These are phyloP conservation scores for Acleris cristana DNA, from an alignment of 2,888 invertebrate genomes.

Conservation along the genomic window DNA sequence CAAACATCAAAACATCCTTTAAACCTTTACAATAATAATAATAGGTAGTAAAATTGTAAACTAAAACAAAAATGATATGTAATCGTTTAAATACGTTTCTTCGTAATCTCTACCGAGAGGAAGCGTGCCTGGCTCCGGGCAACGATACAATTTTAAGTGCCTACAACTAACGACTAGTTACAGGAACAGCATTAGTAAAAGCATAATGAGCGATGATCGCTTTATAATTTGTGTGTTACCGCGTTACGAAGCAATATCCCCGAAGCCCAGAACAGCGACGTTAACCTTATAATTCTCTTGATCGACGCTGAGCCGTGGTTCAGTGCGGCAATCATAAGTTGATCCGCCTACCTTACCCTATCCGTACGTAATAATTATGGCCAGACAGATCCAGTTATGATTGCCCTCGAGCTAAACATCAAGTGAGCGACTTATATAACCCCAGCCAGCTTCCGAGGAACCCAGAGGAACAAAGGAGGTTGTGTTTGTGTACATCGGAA, in stretches of 20 bases:
- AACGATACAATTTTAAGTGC: slow-evolving; percentile 1
- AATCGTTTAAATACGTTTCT: neutral
- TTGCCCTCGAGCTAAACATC: neutral
- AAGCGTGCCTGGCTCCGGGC: neutral
- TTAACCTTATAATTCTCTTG: no score
- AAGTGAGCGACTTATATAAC: slow-evolving; percentile 5
- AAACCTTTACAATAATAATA: no score
- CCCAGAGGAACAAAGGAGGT: slow-evolving; percentile 22
- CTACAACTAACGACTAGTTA: slow-evolving; percentile 2
- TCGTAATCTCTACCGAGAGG: slow-evolving; percentile 9
- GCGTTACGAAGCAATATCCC: slow-evolving; percentile 1
- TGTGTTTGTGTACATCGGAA: neutral
- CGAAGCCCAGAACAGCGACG: no score
- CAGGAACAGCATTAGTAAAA: slow-evolving; percentile 9
- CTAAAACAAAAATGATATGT: no score
- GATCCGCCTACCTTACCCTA: no score
- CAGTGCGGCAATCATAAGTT: no score
- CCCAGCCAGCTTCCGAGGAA: slow-evolving; percentile 29
- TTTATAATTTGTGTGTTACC: slow-evolving; percentile 28
- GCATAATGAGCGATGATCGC: slow-evolving; percentile 27
- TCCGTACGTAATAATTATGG: neutral
- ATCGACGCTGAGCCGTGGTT: no score
- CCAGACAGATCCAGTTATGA: neutral
- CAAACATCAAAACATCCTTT: no score
- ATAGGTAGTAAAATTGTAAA: no score